These are phyloP conservation scores for Cristatella mucedo DNA, from an alignment of 2,888 invertebrate genomes.

Conservation along the genomic window DNA sequence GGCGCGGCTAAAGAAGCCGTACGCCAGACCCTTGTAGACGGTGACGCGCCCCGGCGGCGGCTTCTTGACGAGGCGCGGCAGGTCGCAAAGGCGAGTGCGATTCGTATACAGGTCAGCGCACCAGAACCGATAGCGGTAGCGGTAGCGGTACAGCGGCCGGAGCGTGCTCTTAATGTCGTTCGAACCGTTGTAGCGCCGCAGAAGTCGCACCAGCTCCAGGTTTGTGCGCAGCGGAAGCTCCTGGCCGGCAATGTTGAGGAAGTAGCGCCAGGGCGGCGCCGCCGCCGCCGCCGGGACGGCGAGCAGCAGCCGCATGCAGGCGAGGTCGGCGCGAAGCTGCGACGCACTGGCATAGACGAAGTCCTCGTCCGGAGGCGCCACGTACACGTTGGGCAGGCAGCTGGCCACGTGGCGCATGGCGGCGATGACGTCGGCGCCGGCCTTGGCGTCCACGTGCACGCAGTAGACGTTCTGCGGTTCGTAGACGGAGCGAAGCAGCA, in stretches of 20 bases:
- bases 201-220: slow-evolving; percentile 15
- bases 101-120: no score
- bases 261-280: slow-evolving; percentile 16
- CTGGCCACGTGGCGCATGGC: slow-evolving; percentile 12
- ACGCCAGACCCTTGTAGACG: no score
- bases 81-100: no score
- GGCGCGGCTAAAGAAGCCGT: no score
- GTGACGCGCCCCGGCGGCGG: no score
- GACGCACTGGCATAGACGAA: slow-evolving; percentile 16
- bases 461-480: slow-evolving; percentile 19
- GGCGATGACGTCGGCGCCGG: slow-evolving; percentile 9
- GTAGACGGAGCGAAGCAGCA: slow-evolving; percentile 16
- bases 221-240: slow-evolving; percentile 20
- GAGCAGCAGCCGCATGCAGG: slow-evolving; percentile 15
- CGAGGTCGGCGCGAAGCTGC: slow-evolving; percentile 16
- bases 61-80: no score
- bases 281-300: background rate
- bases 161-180: no score
- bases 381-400: slow-evolving; percentile 17
- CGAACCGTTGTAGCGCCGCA: slow-evolving; percentile 15
- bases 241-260: slow-evolving; percentile 17
- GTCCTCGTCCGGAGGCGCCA: slow-evolving; percentile 12
- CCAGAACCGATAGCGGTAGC: no score
- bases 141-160: no score
- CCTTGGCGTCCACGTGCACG: slow-evolving; percentile 16